phyloP scores from a whole-genome alignment of 2,113 vertebrate species.

The Chunga burmeisteri region DNA sequence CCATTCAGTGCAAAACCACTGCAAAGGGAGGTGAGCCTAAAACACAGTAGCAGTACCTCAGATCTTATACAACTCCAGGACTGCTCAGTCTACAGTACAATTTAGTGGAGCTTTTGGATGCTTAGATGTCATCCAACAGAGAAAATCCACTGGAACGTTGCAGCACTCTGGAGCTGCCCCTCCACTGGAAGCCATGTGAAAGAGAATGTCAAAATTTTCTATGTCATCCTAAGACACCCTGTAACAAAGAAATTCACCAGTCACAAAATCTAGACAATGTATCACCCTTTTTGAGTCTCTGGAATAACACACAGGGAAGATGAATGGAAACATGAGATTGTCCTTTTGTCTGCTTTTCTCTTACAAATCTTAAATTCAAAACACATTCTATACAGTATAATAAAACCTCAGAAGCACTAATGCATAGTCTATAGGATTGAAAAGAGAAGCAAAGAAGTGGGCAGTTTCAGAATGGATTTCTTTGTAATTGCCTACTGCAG shows the following conservation, averaged over 20 bases:
- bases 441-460: constrained; percentile 36
- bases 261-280: neutral
- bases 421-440: neutral
- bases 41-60: neutral
- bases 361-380: constrained; percentile 25
- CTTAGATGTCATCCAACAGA: neutral
- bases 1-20: neutral
- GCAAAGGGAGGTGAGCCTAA: neutral
- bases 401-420: constrained; percentile 25
- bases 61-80: neutral
- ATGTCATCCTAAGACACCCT: neutral
- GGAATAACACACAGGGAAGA: neutral
- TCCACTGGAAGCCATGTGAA: neutral
- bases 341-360: constrained; percentile 5
- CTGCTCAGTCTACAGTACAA: neutral
- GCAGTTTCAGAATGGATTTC: constrained; percentile 39
- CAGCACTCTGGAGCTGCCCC: neutral
- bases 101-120: neutral
- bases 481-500: constrained; percentile 45
- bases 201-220: neutral
- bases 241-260: neutral
- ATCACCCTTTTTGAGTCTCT: neutral
- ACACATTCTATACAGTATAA: neutral
- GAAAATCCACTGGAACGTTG: neutral
- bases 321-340: constrained; percentile 1